Evolutionary conservation across 2,888 invertebrate genomes (phyloP), one percentile per base, ranked within the genome.

Genomic region (Heliconius erato): DNA sequence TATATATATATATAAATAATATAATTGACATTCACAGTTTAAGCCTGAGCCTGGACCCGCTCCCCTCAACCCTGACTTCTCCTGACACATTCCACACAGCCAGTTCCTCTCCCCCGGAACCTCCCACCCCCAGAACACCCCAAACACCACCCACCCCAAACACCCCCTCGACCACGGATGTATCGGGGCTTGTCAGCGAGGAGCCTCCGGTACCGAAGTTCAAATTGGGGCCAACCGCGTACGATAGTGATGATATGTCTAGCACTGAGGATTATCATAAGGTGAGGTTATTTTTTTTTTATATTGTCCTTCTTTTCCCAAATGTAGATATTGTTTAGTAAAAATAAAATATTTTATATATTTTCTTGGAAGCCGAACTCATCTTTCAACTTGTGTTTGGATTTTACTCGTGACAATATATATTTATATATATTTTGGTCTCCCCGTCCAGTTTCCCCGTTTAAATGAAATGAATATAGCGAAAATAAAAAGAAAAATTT

Each of bases 1-100:
- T n/a, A n/a, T n/a, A n/a, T 54, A 54, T 19, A 19, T 19, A 54
- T 7, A 54, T 19, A 54, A 54, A 54, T 54, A 54, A 54, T 54
- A 54, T 23, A 54, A 23, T 54, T 54, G 23, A 19, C 7, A 19
- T 67, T n/a, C 26, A 11, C 84, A 87, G 91, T 54, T 90, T 87
- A 12, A 98, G 97, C 85, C 93, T 98, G 80, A 97, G 97, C 83
- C 93, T 98, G 74, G 97, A 97, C 89, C 93, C 98, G 83, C 97
- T 97, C 0, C 91, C 96, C 80, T 92, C 95, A 9, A 91, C 91
- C 2, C 87, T 94, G 1, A 92, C 97, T 80, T 91, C 97, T n/a
- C 97, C 96, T 84, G 97, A 97, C 88, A 97, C 98, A 0, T 98
- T 97, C 93, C 98, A 98, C 93, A 98, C 98, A 32, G 98, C 98